A percentile compares a stretch with the other conserved stretches of the same genome.
Conservation (phyloP, 2,113 vertebrate species). For the Petaurus breviceps region DNA sequence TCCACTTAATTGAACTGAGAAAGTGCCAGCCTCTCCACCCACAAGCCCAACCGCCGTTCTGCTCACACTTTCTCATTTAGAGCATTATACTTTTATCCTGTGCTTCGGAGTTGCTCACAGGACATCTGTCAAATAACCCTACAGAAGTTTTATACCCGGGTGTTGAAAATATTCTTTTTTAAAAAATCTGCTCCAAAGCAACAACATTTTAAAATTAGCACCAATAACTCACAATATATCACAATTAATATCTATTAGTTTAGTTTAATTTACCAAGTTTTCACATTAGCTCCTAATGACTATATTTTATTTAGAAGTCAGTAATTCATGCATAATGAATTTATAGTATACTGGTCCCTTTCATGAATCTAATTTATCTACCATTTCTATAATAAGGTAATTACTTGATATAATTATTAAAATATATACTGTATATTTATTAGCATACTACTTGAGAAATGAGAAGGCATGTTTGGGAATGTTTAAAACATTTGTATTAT, state of each 20-base stretch:
- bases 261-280: constrained; percentile 73
- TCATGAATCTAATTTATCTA: constrained; percentile 63
- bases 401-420: constrained; percentile 65
- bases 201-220: constrained; percentile 74
- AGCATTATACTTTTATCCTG: constrained; percentile 65
- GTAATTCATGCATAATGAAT: constrained; percentile 64
- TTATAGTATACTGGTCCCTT: constrained; percentile 53
- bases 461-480: constrained; percentile 13
- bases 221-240: constrained; percentile 56
- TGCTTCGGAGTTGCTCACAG: constrained; percentile 58
- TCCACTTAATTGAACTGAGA: constrained; percentile 62
- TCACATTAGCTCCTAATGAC: constrained; percentile 55
- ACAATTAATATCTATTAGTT: constrained; percentile 69
- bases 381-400: constrained; percentile 67
- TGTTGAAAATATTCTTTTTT: constrained; percentile 76
- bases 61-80: constrained; percentile 70
- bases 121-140: constrained; percentile 69
- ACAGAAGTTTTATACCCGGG: constrained; percentile 66
- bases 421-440: constrained; percentile 34
- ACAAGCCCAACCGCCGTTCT: constrained; percentile 58
- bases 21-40: constrained; percentile 70
- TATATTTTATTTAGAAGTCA: constrained; percentile 70
- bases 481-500: constrained; percentile 31
- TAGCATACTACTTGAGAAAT: constrained; percentile 56
- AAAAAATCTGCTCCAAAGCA: constrained; percentile 73